phyloP scores from a whole-genome alignment of 2,113 vertebrate species.

The Xenopus laevis region DNA sequence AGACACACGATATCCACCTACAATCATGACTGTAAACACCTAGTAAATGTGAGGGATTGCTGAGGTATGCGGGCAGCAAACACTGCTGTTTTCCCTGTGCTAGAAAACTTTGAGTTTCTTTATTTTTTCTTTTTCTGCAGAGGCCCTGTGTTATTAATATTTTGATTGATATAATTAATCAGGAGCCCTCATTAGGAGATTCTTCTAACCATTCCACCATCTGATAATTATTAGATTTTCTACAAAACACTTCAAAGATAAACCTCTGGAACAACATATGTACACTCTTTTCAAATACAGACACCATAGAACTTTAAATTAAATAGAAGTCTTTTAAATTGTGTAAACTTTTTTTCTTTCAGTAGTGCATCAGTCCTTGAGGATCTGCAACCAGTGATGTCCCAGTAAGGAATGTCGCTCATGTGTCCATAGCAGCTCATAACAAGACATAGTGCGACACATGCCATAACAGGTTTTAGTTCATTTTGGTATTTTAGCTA shows the following conservation, averaged over 20 bases:
- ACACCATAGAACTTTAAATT: slow-evolving; percentile 67
- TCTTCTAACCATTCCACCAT: slow-evolving; percentile 58
- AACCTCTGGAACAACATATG: slow-evolving; percentile 74
- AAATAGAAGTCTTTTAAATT: slow-evolving; percentile 59
- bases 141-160: too few relatives aligned
- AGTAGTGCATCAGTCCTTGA: slow-evolving; percentile 67
- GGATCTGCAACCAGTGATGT: slow-evolving; percentile 36
- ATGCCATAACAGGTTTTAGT: not conserved
- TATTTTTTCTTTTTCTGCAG: too few relatives aligned
- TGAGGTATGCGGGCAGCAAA: not conserved
- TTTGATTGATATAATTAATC: too few relatives aligned
- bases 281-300: slow-evolving; percentile 70
- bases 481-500: slow-evolving; percentile 9
- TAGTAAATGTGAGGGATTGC: not conserved
- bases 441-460: not conserved
- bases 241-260: slow-evolving; percentile 80
- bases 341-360: slow-evolving; percentile 67
- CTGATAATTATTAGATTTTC: slow-evolving; percentile 61
- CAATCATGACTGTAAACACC: slow-evolving; percentile 5
- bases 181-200: too few relatives aligned
- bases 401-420: not conserved
- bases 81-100: slow-evolving; percentile 20
- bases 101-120: slow-evolving; percentile 63
- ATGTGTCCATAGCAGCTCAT: slow-evolving; percentile 20
- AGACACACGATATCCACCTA: slow-evolving; percentile 60